These are phyloP conservation scores for Axis porcinus DNA, from an alignment of 2,113 vertebrate species.

Conservation along the genomic window DNA sequence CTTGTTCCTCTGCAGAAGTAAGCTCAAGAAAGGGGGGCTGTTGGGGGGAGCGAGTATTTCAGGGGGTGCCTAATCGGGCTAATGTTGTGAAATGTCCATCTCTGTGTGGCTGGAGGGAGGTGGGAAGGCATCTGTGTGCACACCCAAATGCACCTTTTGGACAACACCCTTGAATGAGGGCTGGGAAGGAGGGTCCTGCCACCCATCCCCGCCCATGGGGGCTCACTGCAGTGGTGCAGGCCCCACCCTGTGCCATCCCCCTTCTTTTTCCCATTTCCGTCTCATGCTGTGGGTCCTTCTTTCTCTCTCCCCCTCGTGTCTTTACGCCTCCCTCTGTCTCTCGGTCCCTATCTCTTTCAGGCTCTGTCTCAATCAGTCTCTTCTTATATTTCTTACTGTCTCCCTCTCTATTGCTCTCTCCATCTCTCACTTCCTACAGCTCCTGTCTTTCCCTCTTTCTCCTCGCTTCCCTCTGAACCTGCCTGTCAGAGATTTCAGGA, in stretches of 20 bases:
- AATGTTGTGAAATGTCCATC: slow-evolving; percentile 1
- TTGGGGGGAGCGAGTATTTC: neutral
- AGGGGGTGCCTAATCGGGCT: slow-evolving; percentile 18
- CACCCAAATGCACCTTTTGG: neutral
- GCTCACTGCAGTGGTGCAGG: slow-evolving; percentile 37
- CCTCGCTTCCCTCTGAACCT: neutral
- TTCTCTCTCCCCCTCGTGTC: neutral
- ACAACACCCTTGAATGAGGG: neutral
- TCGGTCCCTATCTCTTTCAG: neutral
- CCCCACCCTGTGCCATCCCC: slow-evolving; percentile 33
- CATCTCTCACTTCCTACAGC: neutral
- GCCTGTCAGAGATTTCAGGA: slow-evolving; percentile 2
- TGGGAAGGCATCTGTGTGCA: neutral
- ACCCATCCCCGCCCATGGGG: neutral
- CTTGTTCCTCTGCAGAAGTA: neutral
- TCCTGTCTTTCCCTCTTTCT: neutral
- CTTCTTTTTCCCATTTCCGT: neutral
- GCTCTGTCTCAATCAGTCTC: neutral
- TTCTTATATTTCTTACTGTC: neutral
- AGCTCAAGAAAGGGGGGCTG: neutral
- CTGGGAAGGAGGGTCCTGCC: neutral
- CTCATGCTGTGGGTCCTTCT: neutral
- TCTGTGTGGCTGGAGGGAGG: neutral
- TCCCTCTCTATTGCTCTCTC: neutral
- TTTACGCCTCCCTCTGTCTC: neutral